Evolutionary conservation across 2,113 vertebrate species (phyloP).

Genomic region (Colossoma macropomum): DNA sequence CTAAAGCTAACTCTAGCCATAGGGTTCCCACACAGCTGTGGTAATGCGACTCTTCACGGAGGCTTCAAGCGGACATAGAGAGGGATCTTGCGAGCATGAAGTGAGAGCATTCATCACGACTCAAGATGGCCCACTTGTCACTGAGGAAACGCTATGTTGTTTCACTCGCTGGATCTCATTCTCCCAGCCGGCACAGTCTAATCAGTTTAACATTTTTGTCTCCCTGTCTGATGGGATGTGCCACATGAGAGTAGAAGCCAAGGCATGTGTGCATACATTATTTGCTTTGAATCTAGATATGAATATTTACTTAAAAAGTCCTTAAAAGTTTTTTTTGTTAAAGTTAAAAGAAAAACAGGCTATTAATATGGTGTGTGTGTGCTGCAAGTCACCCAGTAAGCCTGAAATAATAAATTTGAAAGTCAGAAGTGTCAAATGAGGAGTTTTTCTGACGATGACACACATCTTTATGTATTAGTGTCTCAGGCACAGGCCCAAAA

Average conservation of each 20-base stretch:
- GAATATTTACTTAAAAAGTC: too few species aligned
- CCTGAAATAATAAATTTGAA: too few species aligned
- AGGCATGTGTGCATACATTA: background rate
- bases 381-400: too few species aligned
- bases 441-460: too few species aligned
- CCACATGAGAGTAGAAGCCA: conserved; percentile 17
- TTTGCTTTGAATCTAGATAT: too few species aligned
- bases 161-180: conserved; percentile 58
- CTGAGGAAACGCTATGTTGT: conserved; percentile 74
- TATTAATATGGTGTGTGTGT: too few species aligned
- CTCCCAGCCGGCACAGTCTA: conserved; percentile 47
- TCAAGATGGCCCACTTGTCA: conserved; percentile 72
- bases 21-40: conserved; percentile 76
- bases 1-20: conserved; percentile 22
- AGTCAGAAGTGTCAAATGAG: too few species aligned
- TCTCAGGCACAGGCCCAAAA: too few species aligned
- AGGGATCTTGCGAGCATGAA: conserved; percentile 77
- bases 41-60: conserved; percentile 76
- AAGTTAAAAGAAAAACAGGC: too few species aligned
- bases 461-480: too few species aligned
- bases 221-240: conserved; percentile 53
- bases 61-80: conserved; percentile 73
- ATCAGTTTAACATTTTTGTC: conserved; percentile 70
- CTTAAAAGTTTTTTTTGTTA: too few species aligned
- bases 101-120: conserved; percentile 76